A percentile compares a stretch with the other conserved stretches of the same genome.
Conservation (phyloP, 1,140 invertebrate genomes). For the Periplaneta americana region DNA sequence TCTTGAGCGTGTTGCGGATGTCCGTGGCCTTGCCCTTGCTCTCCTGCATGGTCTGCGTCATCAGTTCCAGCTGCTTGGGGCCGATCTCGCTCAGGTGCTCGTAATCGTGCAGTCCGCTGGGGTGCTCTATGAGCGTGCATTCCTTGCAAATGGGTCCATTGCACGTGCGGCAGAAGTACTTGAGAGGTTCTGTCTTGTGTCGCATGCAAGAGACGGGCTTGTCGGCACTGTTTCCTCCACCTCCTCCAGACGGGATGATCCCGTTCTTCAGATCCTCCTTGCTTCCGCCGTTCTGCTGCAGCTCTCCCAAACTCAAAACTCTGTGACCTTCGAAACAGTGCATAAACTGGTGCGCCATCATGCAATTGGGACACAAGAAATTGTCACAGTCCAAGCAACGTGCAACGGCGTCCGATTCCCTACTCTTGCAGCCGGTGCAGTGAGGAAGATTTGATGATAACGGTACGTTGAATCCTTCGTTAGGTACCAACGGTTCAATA, state of each 20-base stretch:
- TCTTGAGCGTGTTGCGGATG: slow-evolving; percentile 75
- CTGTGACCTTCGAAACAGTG: slow-evolving; percentile 96
- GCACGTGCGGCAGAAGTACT: slow-evolving; percentile 90
- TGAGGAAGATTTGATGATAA: slow-evolving; percentile 39
- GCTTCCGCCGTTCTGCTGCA: slow-evolving; percentile 26
- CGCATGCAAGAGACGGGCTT: slow-evolving; percentile 71
- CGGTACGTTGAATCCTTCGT: not conserved
- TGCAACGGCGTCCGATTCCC: slow-evolving; percentile 78
- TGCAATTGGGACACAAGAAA: slow-evolving; percentile 92
- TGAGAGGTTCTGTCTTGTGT: slow-evolving; percentile 82
- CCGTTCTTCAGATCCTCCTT: slow-evolving; percentile 38
- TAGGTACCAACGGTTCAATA: not conserved
- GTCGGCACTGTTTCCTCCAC: slow-evolving; percentile 39
- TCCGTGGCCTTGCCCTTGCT: slow-evolving; percentile 79
- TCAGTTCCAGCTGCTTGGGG: slow-evolving; percentile 75
- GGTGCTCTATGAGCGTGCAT: slow-evolving; percentile 84
- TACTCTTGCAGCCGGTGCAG: slow-evolving; percentile 84
- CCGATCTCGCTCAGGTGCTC: slow-evolving; percentile 74
- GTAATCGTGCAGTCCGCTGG: slow-evolving; percentile 76
- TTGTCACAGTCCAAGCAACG: slow-evolving; percentile 93
- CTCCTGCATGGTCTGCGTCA: slow-evolving; percentile 74
- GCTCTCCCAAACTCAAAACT: slow-evolving; percentile 70
- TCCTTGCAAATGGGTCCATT: slow-evolving; percentile 88
- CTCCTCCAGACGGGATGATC: slow-evolving; percentile 36
- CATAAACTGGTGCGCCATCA: slow-evolving; percentile 97